Evolutionary conservation across 1,140 invertebrate species (phyloP), one percentile per base, ranked within the genome.

Genomic region (Nylanderia fulva): DNA sequence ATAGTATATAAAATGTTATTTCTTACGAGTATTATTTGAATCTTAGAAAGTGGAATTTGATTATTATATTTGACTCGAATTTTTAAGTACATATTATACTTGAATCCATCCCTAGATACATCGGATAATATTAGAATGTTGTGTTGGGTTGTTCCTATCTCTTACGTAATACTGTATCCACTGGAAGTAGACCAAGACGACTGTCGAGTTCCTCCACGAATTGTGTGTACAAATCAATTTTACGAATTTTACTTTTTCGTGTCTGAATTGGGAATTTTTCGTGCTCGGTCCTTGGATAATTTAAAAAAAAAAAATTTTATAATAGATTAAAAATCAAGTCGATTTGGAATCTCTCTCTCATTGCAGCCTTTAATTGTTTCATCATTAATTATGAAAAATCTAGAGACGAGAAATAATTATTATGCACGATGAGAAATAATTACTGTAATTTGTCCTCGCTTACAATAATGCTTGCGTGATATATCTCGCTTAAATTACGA

Each of bases 141-240:
- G 33, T 42, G 21, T 71, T 8, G 61, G 58, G 21, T 9, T 18
- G 11, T 42, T 39, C 11, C 18, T 42, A 39, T 24, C 52, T 58
- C 36, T 82, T 82, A 60, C 39, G 13, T 60, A 82, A 82, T 13
- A 1, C 6, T 18, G 18, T 3, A 58, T 33, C 7, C n/a, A 39
- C 18, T n/a, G n/a, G 2, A 58, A 39, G 11, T 72, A 82, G 29
- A 82, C 27, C 24, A 66, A 29, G 8, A 36, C 36, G n/a, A n/a
- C n/a, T n/a, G n/a, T n/a, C 24, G 36, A 13, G 11, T 18, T 82
- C 72, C 45, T 71, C 48, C 66, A 45, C 48, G 36, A 72, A 82
- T 18, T 11, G 36, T 82, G 36, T 45, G 66, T n/a, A 52, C 27
- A 82, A 82, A 60, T 27, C n/a, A 21, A 82, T 82, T 82, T 60